Base-by-base conservation (phyloP, 2,888 invertebrate genomes). In the Ophion costatus region DNA sequence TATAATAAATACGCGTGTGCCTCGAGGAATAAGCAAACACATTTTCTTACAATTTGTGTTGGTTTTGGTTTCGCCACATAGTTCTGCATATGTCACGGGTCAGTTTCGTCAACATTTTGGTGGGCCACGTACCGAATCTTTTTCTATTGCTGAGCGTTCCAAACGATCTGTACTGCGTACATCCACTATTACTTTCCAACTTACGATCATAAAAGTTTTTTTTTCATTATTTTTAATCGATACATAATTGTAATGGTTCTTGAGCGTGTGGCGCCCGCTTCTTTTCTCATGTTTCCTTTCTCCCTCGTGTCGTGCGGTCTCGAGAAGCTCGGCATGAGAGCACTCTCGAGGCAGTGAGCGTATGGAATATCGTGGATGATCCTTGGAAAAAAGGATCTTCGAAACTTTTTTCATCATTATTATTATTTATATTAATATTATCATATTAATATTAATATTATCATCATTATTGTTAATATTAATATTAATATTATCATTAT, bases 291-390 rank as follows among this genome's bases (percentile, higher is more conserved):
- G 1, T 29, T 71, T 17, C 2, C 6, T 70, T 17, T 78, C 69
- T 70, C 61, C 69, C 11, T 14, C 22, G 20, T 63, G 24, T 63
- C 74, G 33, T 61, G 59, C 59, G 76, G 56, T 69, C 83, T 82
- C 77, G 77, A 82, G 66, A 69, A 76, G 59, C 73, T 67, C 67
- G 11, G 71, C 20, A 20, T 56, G 71, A 56, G 63, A 79, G 63
- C 63, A 71, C 70, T 76, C 64, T 59, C 82, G 82, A 82, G 82
- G 73, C 82, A 78, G 78, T 78, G 77, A 67, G 67, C 77, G 73
- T 78, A 71, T 82, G 77, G 82, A 82, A 82, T 82, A 77, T 82
- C 71, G 77, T 38, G 77, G 42, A 11, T 45, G 45, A 73, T 80
- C 80, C 73, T 80, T 64, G 73, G 42, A 73, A 73, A 80, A 70